Conservation (phyloP, 2,797 vertebrate genomes). For the Adrianichthys oophorus region DNA sequence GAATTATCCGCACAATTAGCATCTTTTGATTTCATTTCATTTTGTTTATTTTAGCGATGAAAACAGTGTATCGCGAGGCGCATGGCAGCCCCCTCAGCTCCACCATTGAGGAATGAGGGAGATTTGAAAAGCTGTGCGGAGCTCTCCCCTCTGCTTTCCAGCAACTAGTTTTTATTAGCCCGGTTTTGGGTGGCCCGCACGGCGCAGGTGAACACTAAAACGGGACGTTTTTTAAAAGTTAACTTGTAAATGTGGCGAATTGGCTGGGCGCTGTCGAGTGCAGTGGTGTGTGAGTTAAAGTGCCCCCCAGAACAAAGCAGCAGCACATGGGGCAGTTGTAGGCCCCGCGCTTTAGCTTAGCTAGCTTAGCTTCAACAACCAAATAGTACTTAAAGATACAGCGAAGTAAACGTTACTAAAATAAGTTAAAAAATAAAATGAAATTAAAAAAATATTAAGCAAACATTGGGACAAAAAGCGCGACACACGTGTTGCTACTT, state of each 20-base stretch:
- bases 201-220: neutral
- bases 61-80: constrained; percentile 82
- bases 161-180: constrained; percentile 28
- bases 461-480: neutral
- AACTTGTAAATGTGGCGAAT: constrained; percentile 37
- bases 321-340: constrained; percentile 83
- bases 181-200: fast-evolving
- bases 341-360: constrained; percentile 76
- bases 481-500: constrained; percentile 10
- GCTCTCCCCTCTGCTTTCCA: constrained; percentile 41
- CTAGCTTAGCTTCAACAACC: constrained; percentile 29
- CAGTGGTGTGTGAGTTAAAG: constrained; percentile 85
- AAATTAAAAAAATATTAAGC: too few relatives aligned
- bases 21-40: too few relatives aligned
- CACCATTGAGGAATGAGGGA: constrained; percentile 87
- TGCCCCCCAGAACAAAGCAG: constrained; percentile 91
- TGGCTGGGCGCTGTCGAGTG: constrained; percentile 60
- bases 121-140: constrained; percentile 87
- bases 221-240: constrained; percentile 11
- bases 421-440: too few relatives aligned
- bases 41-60: constrained; percentile 55
- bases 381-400: fast-evolving
- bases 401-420: fast-evolving
- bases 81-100: constrained; percentile 83
- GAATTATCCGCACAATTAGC: too few relatives aligned